phyloP scores from a whole-genome alignment of 1,140 invertebrate species.

The Pseudomyrmex dendroicus region DNA sequence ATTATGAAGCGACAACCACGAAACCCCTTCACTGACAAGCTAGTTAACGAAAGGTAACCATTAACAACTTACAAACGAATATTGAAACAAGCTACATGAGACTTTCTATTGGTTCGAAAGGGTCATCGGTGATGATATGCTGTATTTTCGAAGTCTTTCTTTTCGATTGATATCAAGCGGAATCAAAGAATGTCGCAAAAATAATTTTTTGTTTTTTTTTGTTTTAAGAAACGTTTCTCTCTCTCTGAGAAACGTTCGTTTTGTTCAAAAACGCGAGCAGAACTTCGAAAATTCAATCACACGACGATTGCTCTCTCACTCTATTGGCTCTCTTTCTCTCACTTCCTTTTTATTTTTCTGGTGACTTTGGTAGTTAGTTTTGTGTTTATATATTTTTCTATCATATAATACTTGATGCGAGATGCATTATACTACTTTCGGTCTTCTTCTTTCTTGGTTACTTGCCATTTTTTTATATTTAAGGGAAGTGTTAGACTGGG shows the following conservation, averaged over 20 bases:
- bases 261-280: not conserved
- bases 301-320: constrained; percentile 62
- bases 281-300: constrained; percentile 51
- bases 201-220: not conserved
- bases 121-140: constrained; percentile 60
- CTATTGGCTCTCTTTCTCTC: constrained; percentile 57
- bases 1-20: constrained; percentile 99
- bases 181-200: not conserved
- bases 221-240: too few species aligned
- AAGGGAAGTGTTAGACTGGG: constrained; percentile 17
- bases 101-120: constrained; percentile 68
- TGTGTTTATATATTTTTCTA: constrained; percentile 73
- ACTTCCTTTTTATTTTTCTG: constrained; percentile 65
- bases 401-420: constrained; percentile 39
- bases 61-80: constrained; percentile 78
- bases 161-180: constrained; percentile 11
- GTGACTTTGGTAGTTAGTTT: constrained; percentile 80
- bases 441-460: constrained; percentile 41
- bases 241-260: too few species aligned
- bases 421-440: too few species aligned
- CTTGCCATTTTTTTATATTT: constrained; percentile 34
- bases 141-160: constrained; percentile 49
- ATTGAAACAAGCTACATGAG: constrained; percentile 63
- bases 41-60: constrained; percentile 93
- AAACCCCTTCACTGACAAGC: constrained; percentile 94